These are phyloP conservation scores for Eulithis prunata DNA, from an alignment of 2,888 invertebrate genomes.

Conservation along the genomic window DNA sequence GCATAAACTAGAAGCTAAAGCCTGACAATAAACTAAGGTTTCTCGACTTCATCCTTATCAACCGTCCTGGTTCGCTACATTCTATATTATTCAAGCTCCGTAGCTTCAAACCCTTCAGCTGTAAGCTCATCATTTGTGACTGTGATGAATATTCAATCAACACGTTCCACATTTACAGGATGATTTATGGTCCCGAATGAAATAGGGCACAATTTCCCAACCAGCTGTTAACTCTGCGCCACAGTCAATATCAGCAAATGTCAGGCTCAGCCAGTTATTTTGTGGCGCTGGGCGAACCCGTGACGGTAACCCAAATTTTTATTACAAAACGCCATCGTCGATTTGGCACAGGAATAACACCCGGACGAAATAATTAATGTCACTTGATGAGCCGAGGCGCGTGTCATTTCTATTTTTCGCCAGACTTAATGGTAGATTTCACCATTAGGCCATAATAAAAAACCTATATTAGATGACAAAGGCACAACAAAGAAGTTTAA, in stretches of 20 bases:
- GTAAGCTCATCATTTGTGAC: conserved; percentile 30
- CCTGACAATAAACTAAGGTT: conserved; percentile 21
- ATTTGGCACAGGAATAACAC: conserved; percentile 54
- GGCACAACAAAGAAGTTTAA: conserved; percentile 26
- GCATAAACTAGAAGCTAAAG: conserved; percentile 19
- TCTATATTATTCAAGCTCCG: conserved; percentile 23
- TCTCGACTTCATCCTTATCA: conserved; percentile 7
- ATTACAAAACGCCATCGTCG: conserved; percentile 51
- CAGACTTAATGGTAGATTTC: conserved; percentile 38
- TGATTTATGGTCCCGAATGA: conserved; percentile 29
- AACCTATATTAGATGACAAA: conserved; percentile 14
- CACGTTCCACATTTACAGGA: conserved; percentile 23
- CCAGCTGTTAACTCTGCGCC: conserved; percentile 43
- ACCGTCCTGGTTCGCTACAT: conserved; percentile 3
- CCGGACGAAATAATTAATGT: conserved; percentile 57
- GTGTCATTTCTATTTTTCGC: conserved; percentile 47
- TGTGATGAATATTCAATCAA: conserved; percentile 36
- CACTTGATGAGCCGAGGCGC: conserved; percentile 46
- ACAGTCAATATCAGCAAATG: conserved; percentile 42
- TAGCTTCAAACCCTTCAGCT: not conserved
- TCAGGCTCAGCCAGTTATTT: conserved; percentile 34
- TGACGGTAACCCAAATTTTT: conserved; percentile 52
- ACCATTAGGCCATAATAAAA: conserved; percentile 37
- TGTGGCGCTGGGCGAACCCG: conserved; percentile 36
- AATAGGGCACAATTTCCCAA: conserved; percentile 36